These are phyloP conservation scores for Sebastes jordani DNA, from an alignment of 2,797 vertebrate species.

Conservation along the genomic window DNA sequence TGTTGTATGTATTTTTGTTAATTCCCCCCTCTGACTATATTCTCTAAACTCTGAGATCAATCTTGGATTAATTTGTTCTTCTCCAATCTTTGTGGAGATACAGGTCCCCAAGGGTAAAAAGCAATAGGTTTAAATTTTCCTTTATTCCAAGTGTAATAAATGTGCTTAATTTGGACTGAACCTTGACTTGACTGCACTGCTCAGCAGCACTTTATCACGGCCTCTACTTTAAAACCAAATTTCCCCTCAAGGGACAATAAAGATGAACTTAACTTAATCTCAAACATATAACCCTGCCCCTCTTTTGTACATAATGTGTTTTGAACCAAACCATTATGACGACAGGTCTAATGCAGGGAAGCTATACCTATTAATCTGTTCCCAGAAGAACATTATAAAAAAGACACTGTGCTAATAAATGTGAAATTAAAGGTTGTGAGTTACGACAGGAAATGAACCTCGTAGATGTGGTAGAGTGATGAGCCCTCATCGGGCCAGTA, in stretches of 20 bases:
- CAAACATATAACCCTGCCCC: not conserved
- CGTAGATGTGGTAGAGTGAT: slow-evolving; percentile 97
- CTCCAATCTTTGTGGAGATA: too few relatives aligned
- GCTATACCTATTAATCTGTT: too few relatives aligned
- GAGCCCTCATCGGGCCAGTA: slow-evolving; percentile 99
- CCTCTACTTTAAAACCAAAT: too few relatives aligned
- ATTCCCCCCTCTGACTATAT: not conserved
- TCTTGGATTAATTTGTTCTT: not conserved
- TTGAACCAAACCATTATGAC: not conserved
- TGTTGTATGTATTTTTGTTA: too few relatives aligned
- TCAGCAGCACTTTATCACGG: too few relatives aligned
- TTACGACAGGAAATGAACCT: slow-evolving; percentile 77
- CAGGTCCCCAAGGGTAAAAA: too few relatives aligned
- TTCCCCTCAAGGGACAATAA: too few relatives aligned
- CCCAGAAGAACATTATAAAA: not conserved
- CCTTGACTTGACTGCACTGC: too few relatives aligned
- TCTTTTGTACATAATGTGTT: not conserved
- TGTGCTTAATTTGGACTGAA: too few relatives aligned
- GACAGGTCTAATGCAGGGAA: not conserved
- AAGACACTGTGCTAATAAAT: not conserved
- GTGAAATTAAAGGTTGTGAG: not conserved
- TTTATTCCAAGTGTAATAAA: too few relatives aligned
- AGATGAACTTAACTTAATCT: not conserved
- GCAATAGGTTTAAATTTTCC: too few relatives aligned
- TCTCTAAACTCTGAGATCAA: not conserved